Base-by-base conservation (phyloP, 2,113 vertebrate genomes). In the Corythaixoides concolor region DNA sequence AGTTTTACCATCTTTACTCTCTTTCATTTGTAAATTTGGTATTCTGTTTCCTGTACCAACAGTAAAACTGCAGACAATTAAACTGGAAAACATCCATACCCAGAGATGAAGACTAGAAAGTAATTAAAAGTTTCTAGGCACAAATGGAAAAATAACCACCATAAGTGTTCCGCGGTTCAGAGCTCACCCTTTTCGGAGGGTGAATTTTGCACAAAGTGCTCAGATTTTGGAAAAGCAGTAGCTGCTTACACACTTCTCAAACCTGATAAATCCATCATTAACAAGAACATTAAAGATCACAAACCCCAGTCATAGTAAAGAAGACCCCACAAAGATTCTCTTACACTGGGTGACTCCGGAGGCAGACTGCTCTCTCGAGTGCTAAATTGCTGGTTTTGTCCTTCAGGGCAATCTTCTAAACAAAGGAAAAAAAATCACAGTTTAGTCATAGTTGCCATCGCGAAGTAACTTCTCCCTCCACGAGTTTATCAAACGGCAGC, bases 321-420 rank as follows among this genome's bases (percentile, higher is more conserved):
- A 88, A 74, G 28, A 84, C 41, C 26, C 19, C 85, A 62, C 41
- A 55, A 30, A 60, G 47, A 55, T 76, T 89, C 70, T 80, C 97
- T 98, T 97, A 98, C 98, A 3, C 39, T 83, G 35, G 92, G 39
- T 22, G 64, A 91, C 83, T 92, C 72, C 4, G 91, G 88, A 53
- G 87, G 89, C 32, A n/a, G 89, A 12, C 67, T 81, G 85, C 75
- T 95, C 59, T 91, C 93, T 75, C 3, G 50, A 21, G 59, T 16
- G 47, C 9, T n/a, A 4, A 83, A 79, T 7, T 91, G 67, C 45
- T 85, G 80, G 26, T 15, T 52, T 74, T 84, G 89, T 59, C 21
- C 17, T 83, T 85, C 22, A 27, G 88, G 41, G 35, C 41, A 75
- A n/a, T 59, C 87, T 77, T 90, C 89, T 63, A 30, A 68, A 59